These are phyloP conservation scores for Calypte anna DNA, from an alignment of 2,113 vertebrate species.

Conservation along the genomic window DNA sequence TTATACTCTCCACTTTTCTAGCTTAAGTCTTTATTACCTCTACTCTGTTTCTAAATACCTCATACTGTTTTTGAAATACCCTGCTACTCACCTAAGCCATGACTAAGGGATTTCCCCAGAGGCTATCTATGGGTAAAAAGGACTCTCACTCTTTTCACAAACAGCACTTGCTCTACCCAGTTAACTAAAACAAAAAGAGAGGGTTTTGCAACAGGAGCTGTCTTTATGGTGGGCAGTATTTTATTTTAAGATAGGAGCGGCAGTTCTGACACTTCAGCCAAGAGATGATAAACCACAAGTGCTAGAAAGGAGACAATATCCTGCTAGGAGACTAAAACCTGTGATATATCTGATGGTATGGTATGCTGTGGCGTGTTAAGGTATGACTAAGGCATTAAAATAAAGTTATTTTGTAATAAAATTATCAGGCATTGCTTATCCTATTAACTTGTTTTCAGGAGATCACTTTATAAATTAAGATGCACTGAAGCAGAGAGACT, in stretches of 20 bases:
- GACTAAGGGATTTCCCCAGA: conserved; percentile 72
- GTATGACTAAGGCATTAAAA: conserved; percentile 1
- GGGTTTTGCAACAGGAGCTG: not conserved
- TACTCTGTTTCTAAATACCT: conserved; percentile 39
- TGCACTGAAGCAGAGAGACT: not conserved
- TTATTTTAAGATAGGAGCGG: not conserved
- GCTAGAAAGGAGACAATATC: not conserved
- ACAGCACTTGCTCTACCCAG: conserved; percentile 13
- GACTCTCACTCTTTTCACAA: conserved; percentile 57
- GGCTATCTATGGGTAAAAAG: conserved; percentile 46
- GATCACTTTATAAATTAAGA: not conserved
- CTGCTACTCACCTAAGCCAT: conserved; percentile 60
- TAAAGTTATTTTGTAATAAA: conserved; percentile 19
- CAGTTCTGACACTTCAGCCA: conserved; percentile 13
- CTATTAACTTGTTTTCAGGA: not conserved
- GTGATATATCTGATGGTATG: not conserved
- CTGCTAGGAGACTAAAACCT: not conserved
- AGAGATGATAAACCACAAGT: not conserved
- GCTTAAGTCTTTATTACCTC: conserved; percentile 18
- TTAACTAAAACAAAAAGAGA: conserved; percentile 10
- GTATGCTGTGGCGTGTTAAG: not conserved
- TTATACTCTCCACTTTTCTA: not conserved
- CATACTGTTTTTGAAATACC: conserved; percentile 57
- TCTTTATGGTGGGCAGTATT: not conserved
- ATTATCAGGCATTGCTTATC: not conserved